Conservation (phyloP, 64 coral and sea anemone species). For the Montipora efflorescens region DNA sequence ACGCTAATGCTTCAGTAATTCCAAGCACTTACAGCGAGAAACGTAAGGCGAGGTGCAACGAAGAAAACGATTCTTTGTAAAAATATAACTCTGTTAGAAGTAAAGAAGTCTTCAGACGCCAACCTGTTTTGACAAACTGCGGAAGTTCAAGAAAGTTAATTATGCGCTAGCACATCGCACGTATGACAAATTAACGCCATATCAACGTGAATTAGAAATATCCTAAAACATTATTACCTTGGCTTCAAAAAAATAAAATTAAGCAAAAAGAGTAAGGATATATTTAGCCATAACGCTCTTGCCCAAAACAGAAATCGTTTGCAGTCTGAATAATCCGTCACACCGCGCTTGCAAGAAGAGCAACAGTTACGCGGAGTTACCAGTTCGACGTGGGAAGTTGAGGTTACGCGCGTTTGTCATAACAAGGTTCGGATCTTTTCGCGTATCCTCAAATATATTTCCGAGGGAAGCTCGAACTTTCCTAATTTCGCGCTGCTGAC, state of each 20-base stretch:
- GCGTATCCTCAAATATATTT: not conserved
- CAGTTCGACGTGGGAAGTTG: not conserved
- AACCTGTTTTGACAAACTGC: conserved; percentile 20
- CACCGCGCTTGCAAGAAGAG: not conserved
- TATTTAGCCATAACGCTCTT: too few species aligned
- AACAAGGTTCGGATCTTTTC: not conserved
- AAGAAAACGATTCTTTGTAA: not conserved
- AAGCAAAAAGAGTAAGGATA: not conserved
- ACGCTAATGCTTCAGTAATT: not conserved
- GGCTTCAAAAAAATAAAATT: not conserved
- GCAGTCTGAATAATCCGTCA: not conserved
- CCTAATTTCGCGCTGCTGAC: not conserved
- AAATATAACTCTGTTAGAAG: not conserved
- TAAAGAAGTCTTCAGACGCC: not conserved
- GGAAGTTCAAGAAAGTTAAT: conserved; percentile 26
- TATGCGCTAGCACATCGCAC: not conserved
- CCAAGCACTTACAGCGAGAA: not conserved
- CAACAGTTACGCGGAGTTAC: not conserved
- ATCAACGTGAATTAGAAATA: not conserved
- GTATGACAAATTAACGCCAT: not conserved
- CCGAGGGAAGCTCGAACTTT: not conserved
- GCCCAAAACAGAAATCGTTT: too few species aligned
- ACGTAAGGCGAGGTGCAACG: not conserved
- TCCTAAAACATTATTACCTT: not conserved
- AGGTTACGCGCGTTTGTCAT: not conserved